A percentile compares a stretch with the other conserved stretches of the same genome.
phyloP scores from a whole-genome alignment of 1,140 invertebrate genomes.

The Leptinotarsa lineolata region DNA sequence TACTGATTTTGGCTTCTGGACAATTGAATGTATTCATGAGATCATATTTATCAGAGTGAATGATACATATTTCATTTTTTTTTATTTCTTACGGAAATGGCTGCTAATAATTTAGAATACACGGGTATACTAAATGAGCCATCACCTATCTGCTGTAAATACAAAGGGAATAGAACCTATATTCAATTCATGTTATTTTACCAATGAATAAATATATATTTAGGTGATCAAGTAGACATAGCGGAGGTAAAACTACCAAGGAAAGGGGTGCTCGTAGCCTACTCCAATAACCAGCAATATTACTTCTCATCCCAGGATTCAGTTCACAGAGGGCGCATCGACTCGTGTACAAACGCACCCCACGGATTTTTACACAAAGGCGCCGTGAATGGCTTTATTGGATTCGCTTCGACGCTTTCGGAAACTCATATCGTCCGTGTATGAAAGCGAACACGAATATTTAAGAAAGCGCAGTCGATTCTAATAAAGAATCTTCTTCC shows the following conservation, averaged over 20 bases:
- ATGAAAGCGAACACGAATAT: conserved; percentile 39
- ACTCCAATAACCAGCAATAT: background rate
- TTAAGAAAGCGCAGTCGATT: conserved; percentile 34
- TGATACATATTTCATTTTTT: no score
- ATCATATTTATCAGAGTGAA: no score
- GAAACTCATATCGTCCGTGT: conserved; percentile 39
- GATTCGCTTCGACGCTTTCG: conserved; percentile 41
- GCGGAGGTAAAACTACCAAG: background rate
- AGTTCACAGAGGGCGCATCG: background rate
- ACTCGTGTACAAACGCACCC: background rate
- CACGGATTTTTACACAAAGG: conserved; percentile 19
- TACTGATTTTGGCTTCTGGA: no score
- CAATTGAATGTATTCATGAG: no score
- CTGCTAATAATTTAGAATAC: no score
- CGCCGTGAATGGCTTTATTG: conserved; percentile 36
- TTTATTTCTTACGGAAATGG: no score
- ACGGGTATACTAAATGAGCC: no score
- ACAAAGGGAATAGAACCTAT: no score
- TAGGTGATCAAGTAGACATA: background rate
- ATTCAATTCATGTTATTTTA: no score
- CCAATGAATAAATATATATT: no score
- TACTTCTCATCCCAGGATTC: background rate
- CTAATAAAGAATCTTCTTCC: conserved; percentile 33
- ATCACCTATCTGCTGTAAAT: no score
- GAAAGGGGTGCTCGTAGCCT: background rate